Percentiles rank a stretch among this genome's conserved stretches.
These are phyloP conservation scores for Heliconius hortense DNA, from an alignment of 2,888 invertebrate genomes.

Conservation along the genomic window DNA sequence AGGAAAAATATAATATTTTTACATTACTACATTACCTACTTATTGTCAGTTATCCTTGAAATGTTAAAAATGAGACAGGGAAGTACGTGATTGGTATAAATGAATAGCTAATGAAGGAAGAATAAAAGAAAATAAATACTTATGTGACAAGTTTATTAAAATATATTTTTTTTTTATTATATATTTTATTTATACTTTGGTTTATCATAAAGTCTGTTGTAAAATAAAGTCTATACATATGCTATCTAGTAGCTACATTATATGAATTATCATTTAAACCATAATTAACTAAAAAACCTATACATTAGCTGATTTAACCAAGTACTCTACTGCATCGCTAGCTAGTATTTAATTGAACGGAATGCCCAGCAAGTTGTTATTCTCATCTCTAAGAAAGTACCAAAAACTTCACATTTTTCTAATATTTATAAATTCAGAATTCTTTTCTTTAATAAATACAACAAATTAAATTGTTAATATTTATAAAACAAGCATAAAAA, in stretches of 20 bases:
- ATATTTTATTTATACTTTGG: constrained; percentile 12
- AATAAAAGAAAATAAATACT: not conserved
- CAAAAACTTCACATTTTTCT: not conserved
- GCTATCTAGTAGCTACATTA: not conserved
- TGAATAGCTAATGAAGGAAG: constrained; percentile 1
- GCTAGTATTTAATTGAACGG: constrained; percentile 1
- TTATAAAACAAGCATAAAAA: not conserved
- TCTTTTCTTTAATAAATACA: not conserved
- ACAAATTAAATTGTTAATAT: not conserved
- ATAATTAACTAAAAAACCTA: not conserved
- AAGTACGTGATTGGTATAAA: constrained; percentile 1
- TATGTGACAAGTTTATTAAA: not conserved
- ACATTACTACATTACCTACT: not conserved
- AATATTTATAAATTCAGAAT: not conserved
- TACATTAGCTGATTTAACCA: constrained; percentile 7
- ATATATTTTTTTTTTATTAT: not conserved
- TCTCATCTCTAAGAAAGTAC: too few relatives aligned
- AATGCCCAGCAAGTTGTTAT: not conserved
- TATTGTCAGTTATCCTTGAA: not conserved
- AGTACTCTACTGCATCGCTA: not conserved
- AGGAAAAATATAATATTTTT: not conserved
- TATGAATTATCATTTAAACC: not conserved
- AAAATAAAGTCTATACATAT: constrained; percentile 14
- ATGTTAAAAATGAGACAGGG: not conserved
- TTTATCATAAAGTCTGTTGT: not conserved